Evolutionary conservation across 1,140 invertebrate genomes (phyloP).

Genomic region (Camponotus vicinus): DNA sequence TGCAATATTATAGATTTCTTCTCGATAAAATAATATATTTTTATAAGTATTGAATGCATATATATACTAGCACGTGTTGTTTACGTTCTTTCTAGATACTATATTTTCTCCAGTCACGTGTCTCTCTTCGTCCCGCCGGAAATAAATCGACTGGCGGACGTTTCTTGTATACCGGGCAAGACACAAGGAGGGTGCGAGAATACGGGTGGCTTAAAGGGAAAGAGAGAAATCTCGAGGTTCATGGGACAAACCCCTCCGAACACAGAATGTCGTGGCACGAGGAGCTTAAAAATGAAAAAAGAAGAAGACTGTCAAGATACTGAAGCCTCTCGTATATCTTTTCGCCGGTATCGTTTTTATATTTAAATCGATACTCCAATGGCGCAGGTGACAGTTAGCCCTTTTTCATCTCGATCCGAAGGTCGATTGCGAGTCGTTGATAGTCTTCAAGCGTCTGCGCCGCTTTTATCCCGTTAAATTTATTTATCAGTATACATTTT

Average conservation of each 20-base stretch:
- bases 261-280: neutral
- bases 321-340: constrained; percentile 41
- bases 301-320: constrained; percentile 56
- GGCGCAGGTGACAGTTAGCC: neutral
- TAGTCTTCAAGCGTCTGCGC: neutral
- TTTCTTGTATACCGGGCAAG: constrained; percentile 32
- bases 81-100: neutral
- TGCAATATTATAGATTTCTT: neutral
- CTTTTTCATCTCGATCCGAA: constrained; percentile 35
- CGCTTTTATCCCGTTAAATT: neutral
- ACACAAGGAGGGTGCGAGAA: constrained; percentile 10
- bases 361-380: constrained; percentile 68
- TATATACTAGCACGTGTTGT: neutral
- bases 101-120: neutral
- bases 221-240: neutral
- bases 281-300: constrained; percentile 59
- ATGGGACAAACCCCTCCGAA: constrained; percentile 15
- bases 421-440: constrained; percentile 28
- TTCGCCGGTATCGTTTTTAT: constrained; percentile 48
- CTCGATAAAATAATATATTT: constrained; percentile 1
- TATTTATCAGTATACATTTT: constrained; percentile 31
- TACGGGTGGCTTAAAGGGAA: constrained; percentile 26
- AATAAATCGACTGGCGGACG: constrained; percentile 51
- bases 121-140: neutral
- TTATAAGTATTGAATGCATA: neutral